Conservation (phyloP, 1,140 invertebrate genomes). For the Procambarus clarkii region DNA sequence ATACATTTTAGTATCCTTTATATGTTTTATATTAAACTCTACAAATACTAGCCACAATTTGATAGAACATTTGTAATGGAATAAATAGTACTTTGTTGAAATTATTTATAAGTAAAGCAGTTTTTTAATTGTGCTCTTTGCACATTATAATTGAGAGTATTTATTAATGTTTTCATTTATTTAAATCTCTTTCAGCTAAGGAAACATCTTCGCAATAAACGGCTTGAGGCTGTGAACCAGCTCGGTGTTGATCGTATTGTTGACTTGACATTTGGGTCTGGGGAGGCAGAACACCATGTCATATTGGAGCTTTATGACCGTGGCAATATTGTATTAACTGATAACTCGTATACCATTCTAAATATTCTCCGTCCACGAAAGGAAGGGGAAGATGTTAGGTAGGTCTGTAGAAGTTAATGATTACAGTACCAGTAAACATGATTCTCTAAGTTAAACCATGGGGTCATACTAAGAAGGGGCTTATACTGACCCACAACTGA, state of each 20-base stretch:
- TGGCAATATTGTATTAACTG: conserved; percentile 97
- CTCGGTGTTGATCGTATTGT: conserved; percentile 92
- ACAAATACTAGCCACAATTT: too few species aligned
- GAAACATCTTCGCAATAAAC: conserved; percentile 97
- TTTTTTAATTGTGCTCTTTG: too few species aligned
- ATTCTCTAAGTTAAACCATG: too few species aligned
- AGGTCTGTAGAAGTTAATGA: conserved; percentile 44
- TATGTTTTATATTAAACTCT: too few species aligned
- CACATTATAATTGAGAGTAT: too few species aligned
- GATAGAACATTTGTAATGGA: too few species aligned
- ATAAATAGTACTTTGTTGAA: too few species aligned
- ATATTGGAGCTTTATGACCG: conserved; percentile 97
- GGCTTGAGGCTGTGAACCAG: conserved; percentile 90
- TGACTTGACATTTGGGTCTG: conserved; percentile 94
- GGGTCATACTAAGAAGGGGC: too few species aligned
- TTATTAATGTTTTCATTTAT: too few species aligned
- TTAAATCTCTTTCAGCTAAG: conserved; percentile 81
- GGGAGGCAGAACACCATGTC: conserved; percentile 96
- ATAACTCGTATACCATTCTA: conserved; percentile 92
- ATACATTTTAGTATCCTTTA: too few species aligned
- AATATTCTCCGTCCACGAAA: conserved; percentile 95
- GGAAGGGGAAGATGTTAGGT: conserved; percentile 93
- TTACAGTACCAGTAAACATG: not conserved
- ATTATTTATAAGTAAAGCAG: too few species aligned
- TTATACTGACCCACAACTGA: too few species aligned